A percentile compares a stretch with the other conserved stretches of the same genome.
These are phyloP conservation scores for Phataginus tetradactyla DNA, from an alignment of 2,797 vertebrate species.

Conservation along the genomic window DNA sequence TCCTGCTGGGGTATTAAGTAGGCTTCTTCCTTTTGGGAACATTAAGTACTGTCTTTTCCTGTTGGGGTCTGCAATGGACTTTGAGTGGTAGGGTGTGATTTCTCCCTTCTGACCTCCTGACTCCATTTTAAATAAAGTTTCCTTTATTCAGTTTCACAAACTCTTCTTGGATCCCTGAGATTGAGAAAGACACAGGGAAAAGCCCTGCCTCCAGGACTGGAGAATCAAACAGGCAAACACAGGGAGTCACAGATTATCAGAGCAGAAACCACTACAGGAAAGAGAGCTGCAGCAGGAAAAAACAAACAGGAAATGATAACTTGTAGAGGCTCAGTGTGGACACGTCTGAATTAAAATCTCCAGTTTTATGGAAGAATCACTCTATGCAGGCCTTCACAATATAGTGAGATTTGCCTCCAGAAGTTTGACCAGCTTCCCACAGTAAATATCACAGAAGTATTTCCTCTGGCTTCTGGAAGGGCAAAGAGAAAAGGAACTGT, in stretches of 20 bases:
- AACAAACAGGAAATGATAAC: background rate
- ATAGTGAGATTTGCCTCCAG: background rate
- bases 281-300: background rate
- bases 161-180: background rate
- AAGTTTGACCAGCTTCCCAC: background rate
- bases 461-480: background rate
- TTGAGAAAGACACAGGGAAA: background rate
- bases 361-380: background rate
- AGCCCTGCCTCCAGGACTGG: background rate
- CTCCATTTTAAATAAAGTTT: background rate
- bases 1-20: background rate
- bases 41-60: background rate
- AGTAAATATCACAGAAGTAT: background rate
- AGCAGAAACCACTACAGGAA: background rate
- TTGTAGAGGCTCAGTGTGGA: background rate
- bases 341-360: background rate
- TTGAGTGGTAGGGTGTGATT: background rate
- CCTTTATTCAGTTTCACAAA: background rate
- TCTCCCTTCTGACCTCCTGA: background rate
- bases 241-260: background rate
- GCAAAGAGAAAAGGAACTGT: background rate
- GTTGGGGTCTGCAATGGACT: background rate
- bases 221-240: background rate
- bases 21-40: background rate
- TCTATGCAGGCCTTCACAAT: background rate